phyloP scores from a whole-genome alignment of 2,888 invertebrate genomes.

The Stegophylla sp. region DNA sequence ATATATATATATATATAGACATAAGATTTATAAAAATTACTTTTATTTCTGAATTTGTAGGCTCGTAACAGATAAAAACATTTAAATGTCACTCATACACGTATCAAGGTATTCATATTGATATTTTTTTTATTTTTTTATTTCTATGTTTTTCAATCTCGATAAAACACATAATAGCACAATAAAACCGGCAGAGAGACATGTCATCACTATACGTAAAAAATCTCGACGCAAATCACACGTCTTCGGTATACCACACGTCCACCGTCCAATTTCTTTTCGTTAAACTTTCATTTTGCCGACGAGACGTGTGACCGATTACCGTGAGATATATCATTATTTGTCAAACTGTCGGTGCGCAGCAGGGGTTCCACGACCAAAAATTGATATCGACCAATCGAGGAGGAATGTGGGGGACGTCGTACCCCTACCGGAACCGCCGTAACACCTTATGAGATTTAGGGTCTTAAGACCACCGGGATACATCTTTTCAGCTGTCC shows the following conservation, averaged over 20 bases:
- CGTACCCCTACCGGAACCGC: no score
- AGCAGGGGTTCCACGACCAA: conserved; percentile 3
- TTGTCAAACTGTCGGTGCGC: conserved; percentile 33
- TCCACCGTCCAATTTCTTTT: conserved; percentile 12
- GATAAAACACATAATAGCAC: background rate
- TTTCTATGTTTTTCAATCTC: background rate
- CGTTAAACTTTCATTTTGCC: conserved; percentile 45
- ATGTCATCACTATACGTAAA: background rate
- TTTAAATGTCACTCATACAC: background rate
- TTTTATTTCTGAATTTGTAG: background rate
- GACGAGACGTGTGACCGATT: conserved; percentile 51
- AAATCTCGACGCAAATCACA: background rate
- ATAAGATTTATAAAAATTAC: background rate
- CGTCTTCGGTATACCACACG: background rate
- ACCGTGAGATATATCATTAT: conserved; percentile 48
- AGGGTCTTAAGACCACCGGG: background rate
- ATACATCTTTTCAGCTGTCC: background rate
- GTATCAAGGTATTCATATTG: background rate
- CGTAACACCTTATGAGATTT: conserved; percentile 1
- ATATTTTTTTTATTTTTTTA: no score
- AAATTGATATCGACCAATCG: conserved; percentile 33
- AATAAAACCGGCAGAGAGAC: conserved; percentile 6
- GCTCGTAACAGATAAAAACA: background rate
- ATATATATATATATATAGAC: background rate
- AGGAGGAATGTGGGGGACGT: background rate